These are phyloP conservation scores for Drosophila anomalipes DNA, from an alignment of 2,888 invertebrate species.

Conservation along the genomic window DNA sequence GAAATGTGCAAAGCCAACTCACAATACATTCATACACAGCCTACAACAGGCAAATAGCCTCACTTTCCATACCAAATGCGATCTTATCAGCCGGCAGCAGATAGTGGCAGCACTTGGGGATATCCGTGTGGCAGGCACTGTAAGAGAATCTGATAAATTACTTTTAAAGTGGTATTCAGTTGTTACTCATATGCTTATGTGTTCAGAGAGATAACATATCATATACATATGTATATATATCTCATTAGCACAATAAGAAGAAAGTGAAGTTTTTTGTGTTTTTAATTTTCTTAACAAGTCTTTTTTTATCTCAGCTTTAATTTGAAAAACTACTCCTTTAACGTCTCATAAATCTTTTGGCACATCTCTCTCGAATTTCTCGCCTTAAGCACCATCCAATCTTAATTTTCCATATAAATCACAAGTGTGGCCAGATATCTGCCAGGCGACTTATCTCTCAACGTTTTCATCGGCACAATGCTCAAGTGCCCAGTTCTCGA, in stretches of 20 bases:
- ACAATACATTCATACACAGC: conserved; percentile 1
- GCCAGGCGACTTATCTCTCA: conserved; percentile 20
- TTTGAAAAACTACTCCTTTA: neutral
- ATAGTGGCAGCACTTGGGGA: conserved; percentile 6
- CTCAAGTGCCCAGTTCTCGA: neutral
- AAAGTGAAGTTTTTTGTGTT: neutral
- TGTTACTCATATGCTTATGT: neutral
- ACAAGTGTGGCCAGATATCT: neutral
- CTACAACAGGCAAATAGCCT: conserved; percentile 19
- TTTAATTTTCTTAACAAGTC: neutral
- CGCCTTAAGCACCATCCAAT: neutral
- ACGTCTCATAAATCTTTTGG: conserved; percentile 13
- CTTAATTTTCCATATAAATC: conserved; percentile 12
- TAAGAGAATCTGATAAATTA: conserved; percentile 4
- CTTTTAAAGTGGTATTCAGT: neutral
- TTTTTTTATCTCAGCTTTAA: neutral
- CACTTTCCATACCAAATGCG: conserved; percentile 46
- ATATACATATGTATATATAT: neutral
- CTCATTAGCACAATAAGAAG: neutral
- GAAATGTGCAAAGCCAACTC: conserved; percentile 42
- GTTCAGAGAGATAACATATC: neutral
- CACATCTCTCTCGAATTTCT: neutral
- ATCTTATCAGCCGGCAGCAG: conserved; percentile 54
- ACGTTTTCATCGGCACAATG: neutral
- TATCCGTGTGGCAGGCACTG: conserved; percentile 13